Base-by-base conservation (phyloP, 2,888 invertebrate species). In the Dermolepida albohirtum region DNA sequence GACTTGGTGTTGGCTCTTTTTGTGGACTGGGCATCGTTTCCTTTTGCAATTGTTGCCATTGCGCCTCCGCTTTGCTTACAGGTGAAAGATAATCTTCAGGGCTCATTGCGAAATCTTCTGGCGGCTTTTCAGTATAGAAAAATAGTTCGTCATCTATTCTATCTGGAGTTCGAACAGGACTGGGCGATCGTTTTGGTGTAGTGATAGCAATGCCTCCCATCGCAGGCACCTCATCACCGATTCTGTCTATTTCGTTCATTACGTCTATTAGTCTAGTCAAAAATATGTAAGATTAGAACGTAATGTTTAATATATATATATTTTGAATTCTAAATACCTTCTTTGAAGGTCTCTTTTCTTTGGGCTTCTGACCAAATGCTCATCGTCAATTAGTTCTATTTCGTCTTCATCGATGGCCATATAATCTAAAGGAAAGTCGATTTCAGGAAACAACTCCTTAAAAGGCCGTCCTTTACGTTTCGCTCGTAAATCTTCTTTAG, bases 191-290 rank as follows among this genome's bases (percentile, higher is more conserved):
- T 10, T 54, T 67, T 4, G 75, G 75, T 4, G 74, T 74, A 1
- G 76, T 76, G 16, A 71, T 44, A 0, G 71, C 62, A 44, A 74
- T 40, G 1, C 74, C 75, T 12, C 66, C 71, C 17, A 67, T 14
- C 1, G 72, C 73, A 2, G 76, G 74, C 7, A 69, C 17, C 5
- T 62, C 59, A 2, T 67, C 66, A 10, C 47, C 64, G 11, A 41
- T 14, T 39, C 17, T 39, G 7, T 49, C 17, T 40, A 73, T 47
- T 7, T 69, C 68, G 4, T 44, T 39, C 11, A 67, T 39, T 7
- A 72, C 59, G 22, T 69, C 49, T 12, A 59, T 29, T 7, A 74
- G 39, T 17, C 66, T 62, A 14, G 16, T 10, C 6, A 34, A 39
- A 16, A 11, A 49, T 22, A 2, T 34, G 34, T 34, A 34, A 52